A percentile compares a stretch with the other conserved stretches of the same genome.
These are phyloP conservation scores for Ellobium chinense DNA, from an alignment of 2,888 invertebrate species.

Conservation along the genomic window DNA sequence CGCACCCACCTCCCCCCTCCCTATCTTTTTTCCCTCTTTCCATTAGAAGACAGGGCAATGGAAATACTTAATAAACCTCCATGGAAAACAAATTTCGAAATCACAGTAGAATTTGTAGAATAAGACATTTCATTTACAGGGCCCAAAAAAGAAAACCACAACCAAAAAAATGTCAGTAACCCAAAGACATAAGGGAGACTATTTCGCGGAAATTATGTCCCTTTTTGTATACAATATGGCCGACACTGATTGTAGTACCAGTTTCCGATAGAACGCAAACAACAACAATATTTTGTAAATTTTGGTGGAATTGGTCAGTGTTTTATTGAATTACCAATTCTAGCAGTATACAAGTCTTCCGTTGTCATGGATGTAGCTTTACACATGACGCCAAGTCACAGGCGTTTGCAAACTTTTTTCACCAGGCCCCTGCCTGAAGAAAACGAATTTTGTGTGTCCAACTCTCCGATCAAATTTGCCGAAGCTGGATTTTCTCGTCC, in stretches of 20 bases:
- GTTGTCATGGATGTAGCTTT: background rate
- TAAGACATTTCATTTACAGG: too few species aligned
- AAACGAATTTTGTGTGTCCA: slow-evolving; percentile 8
- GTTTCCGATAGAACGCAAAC: slow-evolving; percentile 23
- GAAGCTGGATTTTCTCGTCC: slow-evolving; percentile 48
- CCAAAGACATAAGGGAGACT: too few species aligned
- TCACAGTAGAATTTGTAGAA: too few species aligned
- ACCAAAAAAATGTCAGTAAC: too few species aligned
- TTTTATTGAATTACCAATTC: background rate
- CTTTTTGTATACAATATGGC: slow-evolving; percentile 37
- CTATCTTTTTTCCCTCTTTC: too few species aligned
- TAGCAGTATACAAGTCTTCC: background rate
- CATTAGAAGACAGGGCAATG: too few species aligned
- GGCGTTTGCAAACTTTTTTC: slow-evolving; percentile 35
- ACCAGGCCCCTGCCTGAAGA: slow-evolving; percentile 33
- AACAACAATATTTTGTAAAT: background rate
- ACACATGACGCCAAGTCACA: background rate
- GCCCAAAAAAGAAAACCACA: too few species aligned
- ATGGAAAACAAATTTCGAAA: too few species aligned
- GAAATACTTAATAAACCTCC: too few species aligned
- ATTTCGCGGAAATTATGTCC: slow-evolving; percentile 24
- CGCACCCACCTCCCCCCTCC: too few species aligned
- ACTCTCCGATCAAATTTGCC: slow-evolving; percentile 44
- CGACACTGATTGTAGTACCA: background rate
- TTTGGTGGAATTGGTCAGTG: background rate